Base-by-base conservation (phyloP, 53 echinoderm and acorn worm genomes). In the Echinarachnius parma region DNA sequence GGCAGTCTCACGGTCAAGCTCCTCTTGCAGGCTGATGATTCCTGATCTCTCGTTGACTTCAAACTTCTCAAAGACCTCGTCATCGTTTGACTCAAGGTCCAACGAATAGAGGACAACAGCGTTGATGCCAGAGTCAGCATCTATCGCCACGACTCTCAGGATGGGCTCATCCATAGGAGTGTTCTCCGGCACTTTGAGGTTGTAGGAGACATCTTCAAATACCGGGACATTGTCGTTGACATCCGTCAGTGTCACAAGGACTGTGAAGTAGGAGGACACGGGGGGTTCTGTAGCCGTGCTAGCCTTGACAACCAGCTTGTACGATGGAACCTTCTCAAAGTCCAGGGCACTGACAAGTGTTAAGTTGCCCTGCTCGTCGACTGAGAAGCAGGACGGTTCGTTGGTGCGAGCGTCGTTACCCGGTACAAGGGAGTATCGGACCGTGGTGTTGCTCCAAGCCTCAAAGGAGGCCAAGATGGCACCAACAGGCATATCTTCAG, bases 181-280 rank as follows among this genome's bases (percentile, higher is more conserved):
- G 44, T 91, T 77, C 36, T 96, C 96, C 9, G 84, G 91, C 2
- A 96, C 74, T 28, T 64, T 76, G 34, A 96, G 72, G 36, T 69
- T 66, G 48, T 96, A 96, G 9, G 37, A 30, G 33, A 59, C 62
- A 28, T 84, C 83, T 16, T 91, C 91, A 77, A 96, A 96, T 36
- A 87, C 59, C 0, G 96, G 96, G 29, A 88, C 66, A 49, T 96
- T 96, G 49, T 96, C 96, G 26, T 96, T 96, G 23, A 90, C 52
- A 48, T 96, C 96, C 2, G 80, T 77, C 26, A 96, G 80, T 4
- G 84, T 69, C 20, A 96, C 61, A 5, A 65, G 57, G 25, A 96
- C 80, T 25, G 85, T 85, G 46, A 79, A 42, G 81, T 86, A 96
- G 2, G 87, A 31, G 1, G 91, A 70, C 19, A 96, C 69, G 3